Conservation (phyloP, 1,140 invertebrate species). For the Rhyzopertha dominica region DNA sequence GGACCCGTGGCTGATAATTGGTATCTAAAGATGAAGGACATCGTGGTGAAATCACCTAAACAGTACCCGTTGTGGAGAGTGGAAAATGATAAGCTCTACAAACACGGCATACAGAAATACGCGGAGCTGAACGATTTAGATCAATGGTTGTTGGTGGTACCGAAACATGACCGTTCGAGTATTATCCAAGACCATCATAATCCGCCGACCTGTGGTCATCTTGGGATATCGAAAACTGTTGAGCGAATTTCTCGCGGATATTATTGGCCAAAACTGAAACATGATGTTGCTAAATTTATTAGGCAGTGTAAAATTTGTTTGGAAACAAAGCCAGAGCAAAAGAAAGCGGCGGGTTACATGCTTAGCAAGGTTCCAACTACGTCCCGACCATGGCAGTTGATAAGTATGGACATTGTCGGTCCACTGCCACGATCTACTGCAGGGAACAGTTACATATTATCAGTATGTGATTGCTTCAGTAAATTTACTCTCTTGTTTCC, state of each 20-base stretch:
- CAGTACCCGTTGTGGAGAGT: no score
- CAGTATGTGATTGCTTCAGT: slow-evolving; percentile 12
- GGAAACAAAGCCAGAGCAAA: slow-evolving; percentile 14
- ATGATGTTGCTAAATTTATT: slow-evolving; percentile 11
- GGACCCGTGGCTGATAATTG: no score
- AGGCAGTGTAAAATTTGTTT: slow-evolving; percentile 7
- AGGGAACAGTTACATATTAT: slow-evolving; percentile 13
- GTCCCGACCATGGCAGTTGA: slow-evolving; percentile 13
- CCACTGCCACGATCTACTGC: slow-evolving; percentile 4
- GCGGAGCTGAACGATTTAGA: no score
- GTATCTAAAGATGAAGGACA: no score
- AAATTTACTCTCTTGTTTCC: slow-evolving; percentile 16
- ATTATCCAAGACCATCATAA: slow-evolving; percentile 11
- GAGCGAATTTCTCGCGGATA: slow-evolving; percentile 3
- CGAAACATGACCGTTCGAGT: not conserved
- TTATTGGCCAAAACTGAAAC: slow-evolving; percentile 18
- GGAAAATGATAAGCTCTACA: no score
- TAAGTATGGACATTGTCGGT: slow-evolving; percentile 16
- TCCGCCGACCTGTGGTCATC: slow-evolving; percentile 17
- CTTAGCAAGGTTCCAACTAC: slow-evolving; percentile 1
- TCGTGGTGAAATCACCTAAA: no score
- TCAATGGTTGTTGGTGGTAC: slow-evolving; percentile 25
- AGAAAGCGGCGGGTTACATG: slow-evolving; percentile 11
- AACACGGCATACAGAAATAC: no score
- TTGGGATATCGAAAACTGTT: slow-evolving; percentile 26